Percentiles rank a stretch among this genome's conserved stretches.
These are phyloP conservation scores for Oxystoma pomonae DNA, from an alignment of 2,888 invertebrate species.

Conservation along the genomic window DNA sequence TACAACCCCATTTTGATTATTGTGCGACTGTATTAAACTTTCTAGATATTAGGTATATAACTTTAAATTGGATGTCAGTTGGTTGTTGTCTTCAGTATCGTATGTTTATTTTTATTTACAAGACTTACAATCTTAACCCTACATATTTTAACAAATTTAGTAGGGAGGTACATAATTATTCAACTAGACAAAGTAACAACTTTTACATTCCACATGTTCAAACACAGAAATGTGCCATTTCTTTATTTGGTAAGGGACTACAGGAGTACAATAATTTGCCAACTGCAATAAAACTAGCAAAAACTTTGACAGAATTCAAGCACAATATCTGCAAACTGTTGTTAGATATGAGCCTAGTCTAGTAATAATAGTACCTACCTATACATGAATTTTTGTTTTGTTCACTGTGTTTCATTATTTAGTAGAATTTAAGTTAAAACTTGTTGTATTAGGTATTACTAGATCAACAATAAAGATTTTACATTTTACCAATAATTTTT, in stretches of 20 bases:
- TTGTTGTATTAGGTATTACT: too few species aligned
- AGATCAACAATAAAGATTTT: too few species aligned
- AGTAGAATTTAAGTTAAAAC: too few species aligned
- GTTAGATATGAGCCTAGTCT: too few species aligned
- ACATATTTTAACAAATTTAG: conserved; percentile 6
- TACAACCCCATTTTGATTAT: conserved; percentile 9
- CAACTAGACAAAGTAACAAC: conserved; percentile 4
- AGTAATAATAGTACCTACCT: too few species aligned
- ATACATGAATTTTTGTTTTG: too few species aligned
- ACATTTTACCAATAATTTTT: too few species aligned
- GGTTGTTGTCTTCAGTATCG: background rate
- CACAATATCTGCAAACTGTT: too few species aligned
- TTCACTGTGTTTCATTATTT: too few species aligned
- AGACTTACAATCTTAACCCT: background rate
- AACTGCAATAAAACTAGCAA: conserved; percentile 2
- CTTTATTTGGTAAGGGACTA: conserved; percentile 4
- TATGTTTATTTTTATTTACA: conserved; percentile 1
- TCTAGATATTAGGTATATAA: background rate
- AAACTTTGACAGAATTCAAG: too few species aligned
- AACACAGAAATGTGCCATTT: background rate
- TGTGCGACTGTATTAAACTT: conserved; percentile 7
- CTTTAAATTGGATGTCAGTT: conserved; percentile 5
- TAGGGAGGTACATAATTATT: conserved; percentile 6
- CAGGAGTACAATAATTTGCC: conserved; percentile 2
- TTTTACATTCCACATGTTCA: background rate